Conservation (phyloP, 1,140 invertebrate genomes). For the Diorhabda elongata region DNA sequence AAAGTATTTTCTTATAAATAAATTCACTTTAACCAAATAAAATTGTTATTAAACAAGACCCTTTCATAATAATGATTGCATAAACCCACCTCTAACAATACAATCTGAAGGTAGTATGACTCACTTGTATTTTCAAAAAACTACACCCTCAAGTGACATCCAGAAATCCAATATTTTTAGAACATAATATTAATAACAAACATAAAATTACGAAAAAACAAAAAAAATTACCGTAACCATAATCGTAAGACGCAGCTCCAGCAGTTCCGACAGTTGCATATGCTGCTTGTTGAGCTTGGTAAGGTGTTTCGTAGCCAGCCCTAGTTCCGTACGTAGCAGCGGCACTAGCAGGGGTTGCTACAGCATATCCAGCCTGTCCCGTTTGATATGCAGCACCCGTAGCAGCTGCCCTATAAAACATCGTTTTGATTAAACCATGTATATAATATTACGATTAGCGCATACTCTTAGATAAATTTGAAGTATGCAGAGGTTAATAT, state of each 20-base stretch:
- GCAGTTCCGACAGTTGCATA: slow-evolving; percentile 61
- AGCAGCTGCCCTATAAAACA: slow-evolving; percentile 46
- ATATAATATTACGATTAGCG: background rate
- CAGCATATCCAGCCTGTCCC: slow-evolving; percentile 77
- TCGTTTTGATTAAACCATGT: background rate
- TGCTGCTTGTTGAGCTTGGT: slow-evolving; percentile 60
- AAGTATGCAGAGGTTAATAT: too few relatives aligned
- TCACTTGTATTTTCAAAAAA: background rate
- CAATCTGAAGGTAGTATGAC: background rate
- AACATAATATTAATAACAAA: background rate
- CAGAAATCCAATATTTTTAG: background rate
- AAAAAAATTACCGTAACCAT: slow-evolving; percentile 61
- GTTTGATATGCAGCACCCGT: slow-evolving; percentile 72
- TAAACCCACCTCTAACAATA: slow-evolving; percentile 4
- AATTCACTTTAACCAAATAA: too few relatives aligned
- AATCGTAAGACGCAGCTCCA: slow-evolving; percentile 62
- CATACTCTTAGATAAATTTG: background rate
- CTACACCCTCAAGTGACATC: background rate
- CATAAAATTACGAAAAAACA: background rate
- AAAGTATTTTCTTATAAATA: too few relatives aligned
- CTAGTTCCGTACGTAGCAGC: slow-evolving; percentile 69
- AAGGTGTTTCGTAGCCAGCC: slow-evolving; percentile 67
- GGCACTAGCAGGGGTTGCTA: slow-evolving; percentile 66
- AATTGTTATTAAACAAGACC: background rate
- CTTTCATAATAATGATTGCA: background rate